A percentile compares a stretch with the other conserved stretches of the same genome.
These are phyloP conservation scores for Siniperca undulata DNA, from an alignment of 2,797 vertebrate genomes.

Conservation along the genomic window DNA sequence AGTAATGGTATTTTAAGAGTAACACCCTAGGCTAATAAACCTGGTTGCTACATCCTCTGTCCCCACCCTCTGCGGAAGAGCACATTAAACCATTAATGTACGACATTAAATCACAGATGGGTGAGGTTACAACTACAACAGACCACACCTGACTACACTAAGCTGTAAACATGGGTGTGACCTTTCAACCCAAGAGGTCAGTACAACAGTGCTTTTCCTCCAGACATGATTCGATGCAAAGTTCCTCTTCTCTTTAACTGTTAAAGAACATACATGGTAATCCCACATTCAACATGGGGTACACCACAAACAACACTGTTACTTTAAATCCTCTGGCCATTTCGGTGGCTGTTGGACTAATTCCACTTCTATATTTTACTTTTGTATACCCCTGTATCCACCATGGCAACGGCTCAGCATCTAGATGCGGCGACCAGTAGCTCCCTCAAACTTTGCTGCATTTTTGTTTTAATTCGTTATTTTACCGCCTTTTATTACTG, in stretches of 20 bases:
- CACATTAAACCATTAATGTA: background rate
- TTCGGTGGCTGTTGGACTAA: no score
- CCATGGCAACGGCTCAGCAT: no score
- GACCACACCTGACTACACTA: no score
- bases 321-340: no score
- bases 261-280: background rate
- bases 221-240: background rate
- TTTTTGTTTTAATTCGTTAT: no score
- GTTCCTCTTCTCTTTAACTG: no score
- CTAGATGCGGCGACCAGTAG: no score
- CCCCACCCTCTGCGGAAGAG: background rate
- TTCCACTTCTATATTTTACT: background rate
- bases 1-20: background rate
- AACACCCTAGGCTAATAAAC: background rate
- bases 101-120: background rate
- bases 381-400: no score
- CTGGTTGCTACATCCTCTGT: background rate
- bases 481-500: no score
- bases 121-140: background rate
- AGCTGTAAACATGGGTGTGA: background rate
- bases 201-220: background rate
- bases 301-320: no score
- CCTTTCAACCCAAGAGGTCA: background rate
- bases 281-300: background rate
- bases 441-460: no score